Evolutionary conservation across 2,797 vertebrate genomes (phyloP).

Genomic region (Stomatorhinus walkeri): DNA sequence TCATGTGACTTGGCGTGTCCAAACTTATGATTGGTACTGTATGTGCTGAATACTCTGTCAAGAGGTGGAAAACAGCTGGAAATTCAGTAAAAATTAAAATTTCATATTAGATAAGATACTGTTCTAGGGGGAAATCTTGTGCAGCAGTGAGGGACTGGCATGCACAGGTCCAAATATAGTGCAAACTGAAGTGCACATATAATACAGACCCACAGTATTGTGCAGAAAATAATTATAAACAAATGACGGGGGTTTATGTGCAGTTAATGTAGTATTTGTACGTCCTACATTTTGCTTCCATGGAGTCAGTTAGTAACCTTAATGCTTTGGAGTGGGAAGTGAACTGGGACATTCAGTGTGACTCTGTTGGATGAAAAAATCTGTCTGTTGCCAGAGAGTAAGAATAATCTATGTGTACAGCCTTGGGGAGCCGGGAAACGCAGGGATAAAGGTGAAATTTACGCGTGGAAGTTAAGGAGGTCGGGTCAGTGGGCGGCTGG

Average conservation of each 20-base stretch:
- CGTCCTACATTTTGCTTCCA: background rate
- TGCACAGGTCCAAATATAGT: background rate
- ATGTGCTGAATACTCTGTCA: background rate
- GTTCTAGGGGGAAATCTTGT: background rate
- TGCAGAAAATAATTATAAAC: background rate
- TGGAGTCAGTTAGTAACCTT: background rate
- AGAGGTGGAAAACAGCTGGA: background rate
- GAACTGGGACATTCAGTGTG: background rate
- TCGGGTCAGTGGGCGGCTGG: background rate
- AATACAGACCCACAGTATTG: background rate
- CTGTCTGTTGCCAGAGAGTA: background rate
- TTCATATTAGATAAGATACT: background rate
- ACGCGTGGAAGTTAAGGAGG: background rate
- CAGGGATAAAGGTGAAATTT: background rate
- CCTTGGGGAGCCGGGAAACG: background rate
- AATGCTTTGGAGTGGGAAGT: background rate
- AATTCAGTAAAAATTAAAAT: background rate
- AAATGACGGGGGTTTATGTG: background rate
- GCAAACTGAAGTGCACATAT: background rate
- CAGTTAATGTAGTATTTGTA: background rate
- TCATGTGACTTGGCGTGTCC: background rate
- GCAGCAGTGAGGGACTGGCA: background rate
- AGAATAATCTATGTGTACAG: background rate
- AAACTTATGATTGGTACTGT: background rate
- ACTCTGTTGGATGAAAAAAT: background rate